phyloP scores from a whole-genome alignment of 2,888 invertebrate genomes.

The Rotaria socialis region DNA sequence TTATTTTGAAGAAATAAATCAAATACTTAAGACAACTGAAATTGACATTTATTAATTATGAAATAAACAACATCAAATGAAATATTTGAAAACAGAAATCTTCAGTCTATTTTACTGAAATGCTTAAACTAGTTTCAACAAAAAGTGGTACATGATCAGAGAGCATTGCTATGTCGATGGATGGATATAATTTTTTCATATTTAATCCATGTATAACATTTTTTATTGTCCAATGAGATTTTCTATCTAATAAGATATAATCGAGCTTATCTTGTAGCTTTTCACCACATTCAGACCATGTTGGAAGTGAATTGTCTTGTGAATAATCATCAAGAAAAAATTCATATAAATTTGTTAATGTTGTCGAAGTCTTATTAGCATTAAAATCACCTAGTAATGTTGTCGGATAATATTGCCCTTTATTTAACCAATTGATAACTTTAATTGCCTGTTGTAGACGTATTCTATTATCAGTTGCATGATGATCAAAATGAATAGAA shows the following conservation, averaged over 20 bases:
- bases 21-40: background rate
- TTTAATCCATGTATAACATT: background rate
- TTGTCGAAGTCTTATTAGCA: background rate
- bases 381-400: constrained; percentile 32
- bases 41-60: background rate
- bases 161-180: background rate
- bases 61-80: background rate
- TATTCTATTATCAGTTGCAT: background rate
- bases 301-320: background rate
- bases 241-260: background rate
- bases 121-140: background rate
- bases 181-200: background rate
- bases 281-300: constrained; percentile 14
- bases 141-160: constrained; percentile 30
- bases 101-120: background rate
- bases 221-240: background rate
- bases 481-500: constrained; percentile 30
- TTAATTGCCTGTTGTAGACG: background rate
- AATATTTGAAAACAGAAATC: background rate
- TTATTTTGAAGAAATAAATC: background rate
- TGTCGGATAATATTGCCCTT: background rate
- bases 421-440: background rate
- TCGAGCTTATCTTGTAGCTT: background rate
- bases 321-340: background rate
- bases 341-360: background rate